Evolutionary conservation across 2,797 vertebrate species (phyloP), one percentile per base, ranked within the genome.

Genomic region (Petrocephalus schoutedeni): DNA sequence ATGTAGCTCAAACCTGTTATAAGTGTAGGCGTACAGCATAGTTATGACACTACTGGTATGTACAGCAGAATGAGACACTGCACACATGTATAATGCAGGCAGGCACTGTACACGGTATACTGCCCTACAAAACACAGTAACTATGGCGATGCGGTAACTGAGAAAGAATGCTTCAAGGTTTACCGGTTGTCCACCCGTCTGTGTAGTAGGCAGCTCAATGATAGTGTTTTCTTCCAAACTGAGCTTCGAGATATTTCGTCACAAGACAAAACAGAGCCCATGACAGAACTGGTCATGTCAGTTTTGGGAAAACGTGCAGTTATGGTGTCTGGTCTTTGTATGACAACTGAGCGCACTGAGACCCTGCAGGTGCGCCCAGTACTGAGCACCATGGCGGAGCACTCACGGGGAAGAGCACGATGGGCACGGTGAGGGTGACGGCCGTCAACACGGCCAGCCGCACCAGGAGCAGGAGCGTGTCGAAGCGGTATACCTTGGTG

Each of bases 341-440:
- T 9, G 9, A 1, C 61, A 12, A 28, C 32, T 32, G 32, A 36
- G 28, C n/a, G 41, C 36, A n/a, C 6, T 80, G 74, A 80, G 74
- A 51, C n/a, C 21, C 61, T 7, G 61, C n/a, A 64, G 61, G 2
- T 19, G n/a, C 23, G 61, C 21, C 51, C 77, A 9, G 0, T 21
- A 1, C 1, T 4, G 36, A 19, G 19, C 45, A 51, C n/a, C 49
- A 19, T 1, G 19, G n/a, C 49, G 8, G 41, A 4, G 51, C 93
- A 98, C 98, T 98, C 92, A 99, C 98, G 0, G 98, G 98, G 87
- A 99, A 99, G 16, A 99, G 95, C 87, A 99, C 98, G 21, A 99
- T 97, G 89, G 98, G 98, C 61, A 99, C 98, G 0, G 98, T 99
- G 88, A 99, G 92, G 0, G 97, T 99, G 41, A 99, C 98, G 0